Conservation (phyloP, 2,797 vertebrate genomes). For the Enteromius unitaeniatus region DNA sequence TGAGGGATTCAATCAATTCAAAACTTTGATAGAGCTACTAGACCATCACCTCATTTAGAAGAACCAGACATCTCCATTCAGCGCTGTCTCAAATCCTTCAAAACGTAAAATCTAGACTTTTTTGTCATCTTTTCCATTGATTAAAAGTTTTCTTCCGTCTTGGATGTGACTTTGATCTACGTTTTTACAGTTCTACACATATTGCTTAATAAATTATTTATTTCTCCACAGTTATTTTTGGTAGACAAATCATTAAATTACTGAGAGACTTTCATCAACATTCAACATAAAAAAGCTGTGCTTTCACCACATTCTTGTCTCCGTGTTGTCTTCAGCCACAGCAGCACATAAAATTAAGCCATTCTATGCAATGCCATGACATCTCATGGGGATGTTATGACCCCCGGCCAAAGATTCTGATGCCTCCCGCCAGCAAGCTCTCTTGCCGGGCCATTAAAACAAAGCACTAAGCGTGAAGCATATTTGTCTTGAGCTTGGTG, state of each 20-base stretch:
- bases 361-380: neutral
- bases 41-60: slow-evolving; percentile 32
- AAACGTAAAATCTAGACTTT: neutral
- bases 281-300: slow-evolving; percentile 21
- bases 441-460: slow-evolving; percentile 51
- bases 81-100: neutral
- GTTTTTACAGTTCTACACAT: neutral
- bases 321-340: slow-evolving; percentile 12
- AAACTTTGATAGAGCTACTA: slow-evolving; percentile 3
- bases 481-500: slow-evolving; percentile 43
- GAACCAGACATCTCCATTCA: slow-evolving; percentile 10
- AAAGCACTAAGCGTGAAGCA: slow-evolving; percentile 56
- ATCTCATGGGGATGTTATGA: slow-evolving; percentile 21
- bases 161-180: slow-evolving; percentile 24
- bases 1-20: slow-evolving; percentile 2
- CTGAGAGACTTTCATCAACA: slow-evolving; percentile 35
- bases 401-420: neutral
- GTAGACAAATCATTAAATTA: slow-evolving; percentile 20
- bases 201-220: slow-evolving; percentile 1
- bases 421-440: slow-evolving; percentile 6
- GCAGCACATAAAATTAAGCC: slow-evolving; percentile 12
- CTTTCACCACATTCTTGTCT: neutral
- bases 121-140: neutral
- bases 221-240: slow-evolving; percentile 27
- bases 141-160: slow-evolving; percentile 6